These are phyloP conservation scores for Liasis olivaceus DNA, from an alignment of 2,797 vertebrate species.

Conservation along the genomic window DNA sequence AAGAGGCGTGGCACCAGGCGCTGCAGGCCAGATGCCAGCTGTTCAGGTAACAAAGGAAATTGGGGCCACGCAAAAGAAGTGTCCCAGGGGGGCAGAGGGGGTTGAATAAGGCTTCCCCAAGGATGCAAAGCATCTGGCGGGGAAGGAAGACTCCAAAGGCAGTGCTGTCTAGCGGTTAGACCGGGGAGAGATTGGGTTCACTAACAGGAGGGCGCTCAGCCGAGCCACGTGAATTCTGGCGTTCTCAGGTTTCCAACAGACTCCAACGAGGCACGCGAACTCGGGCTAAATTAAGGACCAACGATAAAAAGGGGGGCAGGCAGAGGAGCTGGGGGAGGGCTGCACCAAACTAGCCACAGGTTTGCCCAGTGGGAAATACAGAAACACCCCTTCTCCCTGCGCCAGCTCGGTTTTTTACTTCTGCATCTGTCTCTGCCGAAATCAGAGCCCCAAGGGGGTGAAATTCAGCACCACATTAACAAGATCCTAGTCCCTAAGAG, in stretches of 20 bases:
- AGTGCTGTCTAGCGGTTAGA: neutral
- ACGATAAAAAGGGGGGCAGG: neutral
- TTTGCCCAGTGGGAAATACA: neutral
- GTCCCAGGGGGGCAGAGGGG: no score
- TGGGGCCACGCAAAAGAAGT: no score
- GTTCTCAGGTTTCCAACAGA: neutral
- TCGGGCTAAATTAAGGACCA: neutral
- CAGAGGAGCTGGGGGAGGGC: fast-evolving
- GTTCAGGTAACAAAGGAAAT: neutral
- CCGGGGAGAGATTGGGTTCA: fast-evolving
- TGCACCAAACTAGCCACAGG: neutral
- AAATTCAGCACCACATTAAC: neutral
- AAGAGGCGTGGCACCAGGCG: neutral
- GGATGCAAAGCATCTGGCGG: neutral
- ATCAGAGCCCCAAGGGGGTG: neutral
- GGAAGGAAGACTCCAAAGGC: no score
- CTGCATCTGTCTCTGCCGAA: neutral
- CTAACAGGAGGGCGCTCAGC: neutral
- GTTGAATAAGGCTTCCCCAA: no score
- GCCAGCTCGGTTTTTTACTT: neutral
- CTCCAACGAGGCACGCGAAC: neutral
- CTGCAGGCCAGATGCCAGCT: neutral
- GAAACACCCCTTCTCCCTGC: neutral
- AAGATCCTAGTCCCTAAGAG: constrained; percentile 24
- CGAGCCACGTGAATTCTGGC: fast-evolving